Base-by-base conservation (phyloP, 2,888 invertebrate species). In the Branchipolynoe longqiensis region DNA sequence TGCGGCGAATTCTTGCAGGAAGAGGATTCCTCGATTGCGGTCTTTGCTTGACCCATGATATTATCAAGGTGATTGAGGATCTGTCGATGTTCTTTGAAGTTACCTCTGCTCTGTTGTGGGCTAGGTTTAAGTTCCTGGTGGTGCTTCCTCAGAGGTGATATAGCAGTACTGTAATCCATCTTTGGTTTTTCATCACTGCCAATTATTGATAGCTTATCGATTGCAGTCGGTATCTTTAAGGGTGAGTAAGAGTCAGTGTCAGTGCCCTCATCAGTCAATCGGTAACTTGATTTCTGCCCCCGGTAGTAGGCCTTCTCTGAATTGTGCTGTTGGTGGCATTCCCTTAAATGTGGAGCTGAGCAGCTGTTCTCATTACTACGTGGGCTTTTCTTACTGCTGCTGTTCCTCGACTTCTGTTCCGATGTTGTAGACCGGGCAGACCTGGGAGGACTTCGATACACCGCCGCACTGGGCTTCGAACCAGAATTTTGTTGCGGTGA, bases 61-160 rank as follows among this genome's bases (percentile, higher is more conserved):
- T 54, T 38, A 69, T 88, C 88, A 0, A 88, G 82, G 28, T 88
- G 87, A n/a, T 33, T 48, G n/a, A 88, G 48, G 48, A 87, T 85
- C 31, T 87, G 86, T 18, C 78, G 25, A 56, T 88, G 88, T 28
- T 78, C 85, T 28, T 74, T 56, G 38, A 86, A 78, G 78, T 2
- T 41, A 48, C 48, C 28, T 12, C 74, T 38, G 4, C 6, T 78
- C 2, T 25, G 4, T 18, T 33, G 38, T 33, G 36, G 22, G 69
- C 36, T 36, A 31, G 62, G 3, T 1, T 25, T 33, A 18, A 36
- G 38, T 14, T 38, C 69, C 18, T 33, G 18, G 18, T 33, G 18
- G 18, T 33, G 38, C 69, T 38, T 69, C 3, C 8, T 38, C 1
- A 1, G 12, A 0, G 69, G 69, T 22, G 69, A 69, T 38, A 38